These are phyloP conservation scores for Tarsius wallacei DNA, from an alignment of 2,797 vertebrate species.

Conservation along the genomic window DNA sequence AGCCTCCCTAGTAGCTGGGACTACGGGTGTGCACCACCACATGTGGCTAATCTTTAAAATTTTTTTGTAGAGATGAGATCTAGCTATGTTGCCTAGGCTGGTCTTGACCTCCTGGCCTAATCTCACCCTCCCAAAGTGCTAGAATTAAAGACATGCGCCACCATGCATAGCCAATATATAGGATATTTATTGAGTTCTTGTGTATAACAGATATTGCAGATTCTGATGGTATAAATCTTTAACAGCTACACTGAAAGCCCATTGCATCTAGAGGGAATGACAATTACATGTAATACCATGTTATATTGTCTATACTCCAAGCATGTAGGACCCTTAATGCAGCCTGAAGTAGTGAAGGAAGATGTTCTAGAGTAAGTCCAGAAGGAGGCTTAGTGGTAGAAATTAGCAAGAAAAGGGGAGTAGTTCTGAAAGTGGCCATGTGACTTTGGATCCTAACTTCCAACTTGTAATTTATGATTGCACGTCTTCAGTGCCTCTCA, in stretches of 20 bases:
- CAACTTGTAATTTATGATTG: conserved; percentile 17
- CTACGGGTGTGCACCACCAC: no score
- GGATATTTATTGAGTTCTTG: conserved; percentile 46
- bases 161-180: neutral
- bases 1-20: no score
- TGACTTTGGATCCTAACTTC: neutral
- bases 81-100: no score
- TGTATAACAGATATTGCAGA: neutral
- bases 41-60: no score
- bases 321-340: neutral
- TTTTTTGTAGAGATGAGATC: no score
- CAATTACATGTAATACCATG: neutral
- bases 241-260: neutral
- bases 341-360: conserved; percentile 51
- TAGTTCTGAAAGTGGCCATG: neutral
- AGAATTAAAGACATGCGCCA: no score
- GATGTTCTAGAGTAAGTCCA: conserved; percentile 4
- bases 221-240: neutral
- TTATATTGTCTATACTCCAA: neutral
- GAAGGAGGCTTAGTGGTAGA: neutral
- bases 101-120: no score
- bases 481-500: conserved; percentile 7
- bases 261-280: neutral
- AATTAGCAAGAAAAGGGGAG: conserved; percentile 6
- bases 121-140: no score